Evolutionary conservation across 2,113 vertebrate species (phyloP).

Genomic region (Apteryx owenii): DNA sequence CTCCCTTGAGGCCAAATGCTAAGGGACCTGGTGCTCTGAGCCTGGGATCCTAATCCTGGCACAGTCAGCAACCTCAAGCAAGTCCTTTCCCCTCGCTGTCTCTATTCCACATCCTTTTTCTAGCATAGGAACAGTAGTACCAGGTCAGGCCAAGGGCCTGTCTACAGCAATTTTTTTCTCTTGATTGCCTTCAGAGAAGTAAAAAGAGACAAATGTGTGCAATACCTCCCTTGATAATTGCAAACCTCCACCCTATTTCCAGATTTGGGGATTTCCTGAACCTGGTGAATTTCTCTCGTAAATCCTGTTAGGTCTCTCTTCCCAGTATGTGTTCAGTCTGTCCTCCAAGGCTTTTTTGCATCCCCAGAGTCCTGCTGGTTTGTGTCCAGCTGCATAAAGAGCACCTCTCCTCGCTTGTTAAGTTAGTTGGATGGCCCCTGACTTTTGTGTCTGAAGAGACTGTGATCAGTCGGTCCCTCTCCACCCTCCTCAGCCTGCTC

Average conservation of each 20-base stretch:
- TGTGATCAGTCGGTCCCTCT: background rate
- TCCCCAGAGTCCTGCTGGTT: accelerated
- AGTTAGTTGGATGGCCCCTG: background rate
- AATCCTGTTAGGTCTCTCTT: background rate
- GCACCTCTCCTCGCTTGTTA: background rate
- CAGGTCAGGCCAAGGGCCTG: background rate
- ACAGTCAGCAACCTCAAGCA: background rate
- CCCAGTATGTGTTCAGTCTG: background rate
- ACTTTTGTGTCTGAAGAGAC: background rate
- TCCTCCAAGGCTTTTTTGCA: background rate
- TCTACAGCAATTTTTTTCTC: background rate
- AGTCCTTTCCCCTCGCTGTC: background rate
- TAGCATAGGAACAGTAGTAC: background rate
- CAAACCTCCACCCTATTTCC: background rate
- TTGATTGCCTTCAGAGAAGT: background rate
- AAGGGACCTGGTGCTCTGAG: background rate
- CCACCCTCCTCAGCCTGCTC: background rate
- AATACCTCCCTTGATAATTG: background rate
- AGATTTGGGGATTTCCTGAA: background rate
- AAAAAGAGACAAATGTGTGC: background rate
- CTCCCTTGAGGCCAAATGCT: background rate
- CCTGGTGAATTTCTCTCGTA: background rate
- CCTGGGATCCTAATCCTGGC: background rate
- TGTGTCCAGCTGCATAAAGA: background rate
- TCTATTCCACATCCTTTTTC: background rate